Evolutionary conservation across 2,888 invertebrate genomes (phyloP).

Genomic region (Acanthosoma haemorrhoidale): DNA sequence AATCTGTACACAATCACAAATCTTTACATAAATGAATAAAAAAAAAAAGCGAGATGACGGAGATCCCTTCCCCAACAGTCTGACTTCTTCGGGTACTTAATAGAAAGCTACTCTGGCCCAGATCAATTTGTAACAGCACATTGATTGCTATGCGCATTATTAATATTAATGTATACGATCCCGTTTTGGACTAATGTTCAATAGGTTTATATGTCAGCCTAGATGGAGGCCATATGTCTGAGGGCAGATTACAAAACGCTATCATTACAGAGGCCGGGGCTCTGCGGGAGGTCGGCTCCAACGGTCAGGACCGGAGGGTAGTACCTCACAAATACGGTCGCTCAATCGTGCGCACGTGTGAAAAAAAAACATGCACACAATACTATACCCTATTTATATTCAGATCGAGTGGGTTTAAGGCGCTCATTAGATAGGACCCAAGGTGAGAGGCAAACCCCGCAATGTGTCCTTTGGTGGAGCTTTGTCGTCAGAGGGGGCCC

Average conservation of each 20-base stretch:
- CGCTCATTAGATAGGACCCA: slow-evolving; percentile 11
- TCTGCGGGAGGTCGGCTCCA: neutral
- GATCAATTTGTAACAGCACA: neutral
- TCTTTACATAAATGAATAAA: too few species aligned
- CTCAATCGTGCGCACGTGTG: neutral
- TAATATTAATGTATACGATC: neutral
- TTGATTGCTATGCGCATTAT: neutral
- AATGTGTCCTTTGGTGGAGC: neutral
- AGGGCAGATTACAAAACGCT: slow-evolving; percentile 8
- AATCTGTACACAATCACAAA: too few species aligned
- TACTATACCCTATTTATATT: neutral
- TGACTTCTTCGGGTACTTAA: too few species aligned
- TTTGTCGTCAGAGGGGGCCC: slow-evolving; percentile 4
- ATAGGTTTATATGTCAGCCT: neutral
- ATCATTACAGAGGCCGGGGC: neutral
- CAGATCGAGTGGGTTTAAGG: slow-evolving; percentile 24
- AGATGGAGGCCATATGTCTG: neutral
- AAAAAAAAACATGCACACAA: slow-evolving; percentile 6
- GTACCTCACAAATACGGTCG: neutral
- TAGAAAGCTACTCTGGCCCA: too few species aligned
- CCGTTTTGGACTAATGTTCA: neutral
- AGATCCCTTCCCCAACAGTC: too few species aligned
- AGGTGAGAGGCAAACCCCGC: neutral
- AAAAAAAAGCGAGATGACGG: too few species aligned
- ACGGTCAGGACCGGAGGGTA: neutral